These are phyloP conservation scores for Drosophila saltans DNA, from an alignment of 1,140 invertebrate genomes.

Conservation along the genomic window DNA sequence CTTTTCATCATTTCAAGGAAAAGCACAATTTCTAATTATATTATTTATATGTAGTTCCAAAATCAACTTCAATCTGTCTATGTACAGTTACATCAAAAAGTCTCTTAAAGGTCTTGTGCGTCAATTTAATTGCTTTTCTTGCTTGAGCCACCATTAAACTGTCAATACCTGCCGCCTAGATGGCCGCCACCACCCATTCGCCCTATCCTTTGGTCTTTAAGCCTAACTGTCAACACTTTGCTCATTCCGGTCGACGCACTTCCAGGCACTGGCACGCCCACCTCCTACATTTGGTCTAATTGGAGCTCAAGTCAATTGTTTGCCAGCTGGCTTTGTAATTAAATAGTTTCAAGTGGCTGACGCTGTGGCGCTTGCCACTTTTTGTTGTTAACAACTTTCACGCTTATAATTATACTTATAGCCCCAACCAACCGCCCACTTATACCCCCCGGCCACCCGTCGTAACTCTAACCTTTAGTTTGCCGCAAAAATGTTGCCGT, in stretches of 20 bases:
- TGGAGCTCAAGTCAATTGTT: slow-evolving; percentile 72
- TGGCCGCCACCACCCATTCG: neutral
- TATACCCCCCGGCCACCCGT: neutral
- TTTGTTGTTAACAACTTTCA: slow-evolving; percentile 71
- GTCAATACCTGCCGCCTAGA: slow-evolving; percentile 35
- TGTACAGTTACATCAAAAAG: slow-evolving; percentile 38
- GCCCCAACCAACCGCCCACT: neutral
- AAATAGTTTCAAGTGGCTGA: slow-evolving; percentile 74
- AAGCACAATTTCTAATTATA: too few species aligned
- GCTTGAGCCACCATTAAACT: slow-evolving; percentile 16
- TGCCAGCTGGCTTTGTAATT: slow-evolving; percentile 72
- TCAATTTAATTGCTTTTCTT: slow-evolving; percentile 51
- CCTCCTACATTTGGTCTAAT: slow-evolving; percentile 59
- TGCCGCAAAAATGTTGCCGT: slow-evolving; percentile 18
- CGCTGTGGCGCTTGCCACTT: slow-evolving; percentile 62
- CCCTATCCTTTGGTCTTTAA: neutral
- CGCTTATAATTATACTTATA: slow-evolving; percentile 68
- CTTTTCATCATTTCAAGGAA: too few species aligned
- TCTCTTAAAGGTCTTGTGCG: slow-evolving; percentile 17
- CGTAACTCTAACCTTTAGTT: neutral
- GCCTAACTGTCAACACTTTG: slow-evolving; percentile 7
- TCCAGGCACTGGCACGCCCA: neutral
- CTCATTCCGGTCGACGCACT: neutral
- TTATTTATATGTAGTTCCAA: neutral
- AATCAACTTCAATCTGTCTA: neutral